Evolutionary conservation across 2,888 invertebrate genomes (phyloP).

Genomic region (Sepioteuthis lessoniana): DNA sequence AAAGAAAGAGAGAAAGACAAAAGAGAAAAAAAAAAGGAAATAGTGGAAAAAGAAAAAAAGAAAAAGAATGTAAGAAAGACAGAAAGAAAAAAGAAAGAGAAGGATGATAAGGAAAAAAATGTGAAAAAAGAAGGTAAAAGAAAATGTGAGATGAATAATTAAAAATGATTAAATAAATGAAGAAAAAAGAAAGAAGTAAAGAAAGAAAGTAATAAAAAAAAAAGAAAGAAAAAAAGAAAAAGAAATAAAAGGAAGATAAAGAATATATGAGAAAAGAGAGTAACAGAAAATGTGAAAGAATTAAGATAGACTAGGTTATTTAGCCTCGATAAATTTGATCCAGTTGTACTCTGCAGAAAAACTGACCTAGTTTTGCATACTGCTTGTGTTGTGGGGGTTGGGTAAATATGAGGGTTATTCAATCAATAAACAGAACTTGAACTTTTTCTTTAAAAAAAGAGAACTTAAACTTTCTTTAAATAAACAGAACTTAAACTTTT

Average conservation of each 20-base stretch:
- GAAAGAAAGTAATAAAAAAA: not conserved
- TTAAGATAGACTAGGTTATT: too few relatives aligned
- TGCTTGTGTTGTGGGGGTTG: too few relatives aligned
- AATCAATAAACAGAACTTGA: too few relatives aligned
- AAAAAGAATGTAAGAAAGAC: constrained; percentile 51
- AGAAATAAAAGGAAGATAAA: not conserved
- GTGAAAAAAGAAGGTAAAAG: constrained; percentile 49
- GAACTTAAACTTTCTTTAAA: too few relatives aligned
- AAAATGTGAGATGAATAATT: constrained; percentile 50
- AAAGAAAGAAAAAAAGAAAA: constrained; percentile 40
- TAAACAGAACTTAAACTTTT: too few relatives aligned
- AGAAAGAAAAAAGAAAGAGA: constrained; percentile 48
- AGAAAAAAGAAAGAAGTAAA: constrained; percentile 43
- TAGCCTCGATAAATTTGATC: too few relatives aligned
- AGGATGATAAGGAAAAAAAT: constrained; percentile 50
- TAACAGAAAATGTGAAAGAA: not conserved
- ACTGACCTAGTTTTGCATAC: too few relatives aligned
- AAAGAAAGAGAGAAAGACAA: not conserved
- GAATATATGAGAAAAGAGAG: not conserved
- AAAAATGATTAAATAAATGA: constrained; percentile 47
- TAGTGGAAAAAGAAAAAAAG: constrained; percentile 51
- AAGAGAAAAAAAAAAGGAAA: not conserved
- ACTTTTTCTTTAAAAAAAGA: too few relatives aligned
- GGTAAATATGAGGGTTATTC: too few relatives aligned
- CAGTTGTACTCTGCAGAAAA: too few relatives aligned